Evolutionary conservation across 1,140 invertebrate species (phyloP).

Genomic region (Zaprionus ornatus): DNA sequence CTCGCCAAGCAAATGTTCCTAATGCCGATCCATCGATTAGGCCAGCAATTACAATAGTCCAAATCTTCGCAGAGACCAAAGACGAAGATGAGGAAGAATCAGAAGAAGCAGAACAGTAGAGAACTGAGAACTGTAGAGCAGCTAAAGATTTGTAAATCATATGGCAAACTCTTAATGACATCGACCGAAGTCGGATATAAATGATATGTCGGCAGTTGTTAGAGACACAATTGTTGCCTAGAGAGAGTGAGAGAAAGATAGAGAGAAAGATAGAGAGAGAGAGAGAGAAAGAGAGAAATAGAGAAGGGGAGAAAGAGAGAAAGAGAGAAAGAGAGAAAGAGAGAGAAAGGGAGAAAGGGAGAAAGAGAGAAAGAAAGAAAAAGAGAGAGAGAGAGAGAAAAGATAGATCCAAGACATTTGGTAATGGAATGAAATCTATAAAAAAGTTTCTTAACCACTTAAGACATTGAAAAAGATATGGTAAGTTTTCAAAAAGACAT

Average conservation of each 20-base stretch:
- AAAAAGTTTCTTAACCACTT: background rate
- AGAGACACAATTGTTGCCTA: background rate
- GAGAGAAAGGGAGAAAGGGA: too few species aligned
- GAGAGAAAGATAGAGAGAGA: too few species aligned
- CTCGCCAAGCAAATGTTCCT: background rate
- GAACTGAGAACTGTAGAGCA: background rate
- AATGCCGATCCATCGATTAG: constrained; percentile 12
- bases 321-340: too few species aligned
- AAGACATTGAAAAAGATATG: background rate
- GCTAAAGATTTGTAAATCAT: background rate
- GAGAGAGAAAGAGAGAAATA: too few species aligned
- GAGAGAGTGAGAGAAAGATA: too few species aligned
- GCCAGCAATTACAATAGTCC: background rate
- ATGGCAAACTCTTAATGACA: background rate
- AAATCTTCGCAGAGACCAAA: background rate
- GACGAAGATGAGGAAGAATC: background rate
- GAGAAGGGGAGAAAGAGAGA: too few species aligned
- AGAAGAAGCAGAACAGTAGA: background rate
- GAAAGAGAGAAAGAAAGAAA: too few species aligned
- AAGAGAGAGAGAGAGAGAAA: too few species aligned
- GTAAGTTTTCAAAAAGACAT: too few species aligned
- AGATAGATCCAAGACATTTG: too few species aligned
- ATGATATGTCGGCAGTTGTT: background rate
- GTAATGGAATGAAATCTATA: background rate
- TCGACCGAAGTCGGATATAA: background rate